A percentile compares a stretch with the other conserved stretches of the same genome.
Evolutionary conservation across 2,888 invertebrate genomes (phyloP).

Genomic region (Ophonus ardosiacus): DNA sequence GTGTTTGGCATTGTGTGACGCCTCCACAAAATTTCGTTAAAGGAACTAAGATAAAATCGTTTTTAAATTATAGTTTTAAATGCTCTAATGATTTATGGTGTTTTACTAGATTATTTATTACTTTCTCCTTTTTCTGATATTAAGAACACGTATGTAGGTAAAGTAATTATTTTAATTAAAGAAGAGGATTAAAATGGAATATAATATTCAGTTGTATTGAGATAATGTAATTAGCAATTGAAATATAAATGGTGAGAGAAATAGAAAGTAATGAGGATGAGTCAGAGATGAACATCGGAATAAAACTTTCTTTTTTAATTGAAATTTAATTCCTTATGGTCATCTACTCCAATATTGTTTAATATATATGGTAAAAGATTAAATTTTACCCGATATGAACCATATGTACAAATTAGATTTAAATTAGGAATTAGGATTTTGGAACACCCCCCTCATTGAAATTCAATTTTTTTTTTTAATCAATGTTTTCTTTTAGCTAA

Average conservation of each 20-base stretch:
- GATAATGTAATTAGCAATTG: background rate
- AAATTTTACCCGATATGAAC: no score
- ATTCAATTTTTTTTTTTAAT: no score
- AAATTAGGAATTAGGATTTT: no score
- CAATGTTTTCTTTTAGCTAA: no score
- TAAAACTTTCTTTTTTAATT: background rate
- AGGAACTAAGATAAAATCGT: background rate
- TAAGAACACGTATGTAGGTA: background rate
- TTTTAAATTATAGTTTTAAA: background rate
- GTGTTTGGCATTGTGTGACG: background rate
- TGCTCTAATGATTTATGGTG: background rate
- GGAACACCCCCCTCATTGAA: no score
- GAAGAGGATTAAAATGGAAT: background rate
- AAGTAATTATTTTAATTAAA: background rate
- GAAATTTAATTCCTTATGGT: no score
- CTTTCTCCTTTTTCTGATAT: background rate
- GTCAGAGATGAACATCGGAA: background rate
- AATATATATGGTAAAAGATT: no score
- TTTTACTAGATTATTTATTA: background rate
- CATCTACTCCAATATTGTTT: no score
- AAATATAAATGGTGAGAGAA: background rate
- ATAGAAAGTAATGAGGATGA: background rate
- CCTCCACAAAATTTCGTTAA: background rate
- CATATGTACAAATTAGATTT: no score
- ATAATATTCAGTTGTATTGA: background rate